Base-by-base conservation (phyloP, 35 echinoderm and acorn worm genomes). In the Strongylocentrotus purpuratus region DNA sequence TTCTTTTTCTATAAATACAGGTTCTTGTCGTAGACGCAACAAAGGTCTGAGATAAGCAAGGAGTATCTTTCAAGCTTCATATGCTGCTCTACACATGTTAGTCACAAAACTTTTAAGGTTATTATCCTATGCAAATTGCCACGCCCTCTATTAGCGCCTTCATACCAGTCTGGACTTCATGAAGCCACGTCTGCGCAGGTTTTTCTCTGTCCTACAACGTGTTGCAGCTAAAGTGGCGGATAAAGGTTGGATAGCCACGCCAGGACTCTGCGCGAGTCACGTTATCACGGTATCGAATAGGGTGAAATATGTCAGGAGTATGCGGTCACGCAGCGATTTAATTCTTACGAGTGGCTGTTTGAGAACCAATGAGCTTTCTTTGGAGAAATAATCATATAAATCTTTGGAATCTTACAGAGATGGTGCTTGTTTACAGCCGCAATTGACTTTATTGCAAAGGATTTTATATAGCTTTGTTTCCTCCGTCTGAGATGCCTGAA, bases 11-110 rank as follows among this genome's bases (percentile, higher is more conserved):
- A 17, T 33, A 15, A 45, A 45, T 45, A 89, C 33, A 89, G 87
- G 87, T 89, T 89, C 87, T 4, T 89, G 87, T 89, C 87, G 87
- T 0, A 89, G 87, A 89, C 87, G 87, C 45, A 89, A 33, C 32
- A 89, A 89, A 89, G 87, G 87, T 11, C 65, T 22, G 22, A 78
- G 65, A 78, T 78, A 78, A 78, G 65, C 65, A n/a, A 78, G 65
- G 65, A 78, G 4, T 0, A 78, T 7, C 5, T 78, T 28, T 70
- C 18, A 28, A 20, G 22, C 61, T 70, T 28, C 61, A 70, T 70
- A 28, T n/a, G 65, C 65, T 78, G 65, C 65, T 78, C 7, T 78
- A 18, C 18, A 78, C 65, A n/a, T 78, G 28, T 78, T 78, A 78
- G 65, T 78, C 65, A 78, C 35, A 10, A 78, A 78, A 78, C 65